A percentile compares a stretch with the other conserved stretches of the same genome.
Evolutionary conservation across 1,140 invertebrate genomes (phyloP).

Genomic region (Notospermus geniculatus): DNA sequence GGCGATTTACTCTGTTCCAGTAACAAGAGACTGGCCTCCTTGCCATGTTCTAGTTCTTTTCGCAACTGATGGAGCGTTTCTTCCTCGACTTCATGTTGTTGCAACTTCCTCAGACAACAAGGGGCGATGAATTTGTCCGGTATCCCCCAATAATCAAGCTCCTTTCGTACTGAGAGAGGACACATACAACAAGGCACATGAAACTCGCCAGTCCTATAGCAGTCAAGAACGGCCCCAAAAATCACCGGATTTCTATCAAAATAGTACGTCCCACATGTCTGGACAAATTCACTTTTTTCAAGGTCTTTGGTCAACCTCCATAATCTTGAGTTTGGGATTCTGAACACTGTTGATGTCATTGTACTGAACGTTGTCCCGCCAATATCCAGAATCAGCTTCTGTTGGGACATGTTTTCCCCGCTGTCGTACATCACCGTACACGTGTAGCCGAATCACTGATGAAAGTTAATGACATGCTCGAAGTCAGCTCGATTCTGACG

Average conservation of each 20-base stretch:
- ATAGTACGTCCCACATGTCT: background rate
- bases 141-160: constrained; percentile 1
- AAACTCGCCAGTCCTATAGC: constrained; percentile 5
- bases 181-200: constrained; percentile 2
- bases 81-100: too few relatives aligned
- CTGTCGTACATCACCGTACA: too few relatives aligned
- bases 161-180: background rate
- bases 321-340: background rate
- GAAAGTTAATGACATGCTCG: too few relatives aligned
- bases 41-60: too few relatives aligned
- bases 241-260: constrained; percentile 7
- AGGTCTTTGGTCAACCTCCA: background rate
- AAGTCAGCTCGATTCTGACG: too few relatives aligned
- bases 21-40: too few relatives aligned
- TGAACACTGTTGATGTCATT: background rate
- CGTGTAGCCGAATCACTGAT: too few relatives aligned
- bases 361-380: background rate
- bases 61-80: too few relatives aligned
- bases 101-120: too few relatives aligned
- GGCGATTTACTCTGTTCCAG: too few relatives aligned
- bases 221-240: constrained; percentile 6
- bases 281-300: background rate
- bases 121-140: too few relatives aligned
- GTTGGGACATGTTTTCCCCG: background rate
- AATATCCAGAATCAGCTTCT: background rate